phyloP scores from a whole-genome alignment of 2,888 invertebrate genomes.

The Lycaena phlaeas region DNA sequence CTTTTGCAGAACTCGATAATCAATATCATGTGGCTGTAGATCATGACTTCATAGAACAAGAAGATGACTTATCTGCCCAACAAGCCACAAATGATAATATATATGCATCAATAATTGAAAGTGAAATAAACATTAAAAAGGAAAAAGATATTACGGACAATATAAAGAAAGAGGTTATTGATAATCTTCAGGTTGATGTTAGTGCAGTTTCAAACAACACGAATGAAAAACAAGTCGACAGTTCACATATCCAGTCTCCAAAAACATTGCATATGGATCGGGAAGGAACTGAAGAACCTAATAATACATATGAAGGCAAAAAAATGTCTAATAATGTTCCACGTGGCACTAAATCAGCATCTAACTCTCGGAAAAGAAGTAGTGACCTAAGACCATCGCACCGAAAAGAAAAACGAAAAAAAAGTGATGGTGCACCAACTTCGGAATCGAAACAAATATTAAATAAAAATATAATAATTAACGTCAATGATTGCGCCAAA shows the following conservation, averaged over 20 bases:
- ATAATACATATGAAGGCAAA: slow-evolving; percentile 14
- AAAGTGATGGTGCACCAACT: slow-evolving; percentile 34
- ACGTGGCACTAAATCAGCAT: slow-evolving; percentile 13
- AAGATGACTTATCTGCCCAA: slow-evolving; percentile 31
- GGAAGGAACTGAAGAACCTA: slow-evolving; percentile 16
- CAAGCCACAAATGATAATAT: slow-evolving; percentile 14
- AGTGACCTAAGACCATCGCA: slow-evolving; percentile 55
- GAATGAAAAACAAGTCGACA: neutral
- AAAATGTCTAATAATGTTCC: neutral
- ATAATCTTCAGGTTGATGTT: neutral
- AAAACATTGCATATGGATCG: slow-evolving; percentile 8
- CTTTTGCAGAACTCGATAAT: slow-evolving; percentile 58
- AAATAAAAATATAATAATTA: slow-evolving; percentile 31
- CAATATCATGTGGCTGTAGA: slow-evolving; percentile 67
- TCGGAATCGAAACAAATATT: slow-evolving; percentile 27
- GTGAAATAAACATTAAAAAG: slow-evolving; percentile 24
- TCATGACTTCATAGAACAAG: slow-evolving; percentile 47
- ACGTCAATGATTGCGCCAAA: slow-evolving; percentile 29
- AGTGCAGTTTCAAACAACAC: neutral
- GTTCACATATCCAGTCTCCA: neutral
- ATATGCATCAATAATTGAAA: slow-evolving; percentile 20
- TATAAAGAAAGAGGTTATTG: neutral
- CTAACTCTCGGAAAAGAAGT: slow-evolving; percentile 49
- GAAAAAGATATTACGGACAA: neutral
- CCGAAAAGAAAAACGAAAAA: slow-evolving; percentile 64